Conservation (phyloP, 2,797 vertebrate genomes). For the Microctenopoma lineatum region DNA sequence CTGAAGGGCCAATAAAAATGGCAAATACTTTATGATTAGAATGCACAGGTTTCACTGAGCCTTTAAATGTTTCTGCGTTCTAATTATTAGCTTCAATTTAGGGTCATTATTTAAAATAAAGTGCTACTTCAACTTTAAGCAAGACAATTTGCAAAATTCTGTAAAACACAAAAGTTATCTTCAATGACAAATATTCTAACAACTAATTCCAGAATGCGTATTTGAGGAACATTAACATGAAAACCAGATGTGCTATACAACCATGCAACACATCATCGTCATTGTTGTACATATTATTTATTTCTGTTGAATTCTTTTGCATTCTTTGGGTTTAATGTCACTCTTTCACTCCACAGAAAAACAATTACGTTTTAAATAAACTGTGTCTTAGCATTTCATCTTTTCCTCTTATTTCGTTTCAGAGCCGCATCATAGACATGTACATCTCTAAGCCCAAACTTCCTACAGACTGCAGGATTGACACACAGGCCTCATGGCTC, state of each 20-base stretch:
- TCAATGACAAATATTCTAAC: background rate
- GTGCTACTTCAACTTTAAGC: background rate
- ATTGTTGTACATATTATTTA: no score
- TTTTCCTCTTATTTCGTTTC: background rate
- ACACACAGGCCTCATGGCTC: constrained; percentile 67
- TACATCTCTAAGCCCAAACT: constrained; percentile 29
- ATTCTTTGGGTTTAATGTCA: background rate
- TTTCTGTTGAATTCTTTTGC: no score
- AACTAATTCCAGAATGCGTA: background rate
- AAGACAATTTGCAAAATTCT: background rate
- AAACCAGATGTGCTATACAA: background rate
- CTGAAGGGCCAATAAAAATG: constrained; percentile 48
- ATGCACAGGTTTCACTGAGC: background rate
- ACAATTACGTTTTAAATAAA: background rate
- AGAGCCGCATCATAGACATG: constrained; percentile 10
- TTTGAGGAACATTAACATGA: background rate
- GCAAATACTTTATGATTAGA: constrained; percentile 17
- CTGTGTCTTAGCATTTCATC: background rate
- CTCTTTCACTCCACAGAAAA: background rate
- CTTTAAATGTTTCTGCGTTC: background rate
- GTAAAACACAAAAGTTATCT: background rate
- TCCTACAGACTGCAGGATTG: constrained; percentile 51
- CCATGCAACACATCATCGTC: background rate
- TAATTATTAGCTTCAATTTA: background rate
- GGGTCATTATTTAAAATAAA: background rate